phyloP scores from a whole-genome alignment of 2,888 invertebrate genomes.

The Ischnus inquisitorius region DNA sequence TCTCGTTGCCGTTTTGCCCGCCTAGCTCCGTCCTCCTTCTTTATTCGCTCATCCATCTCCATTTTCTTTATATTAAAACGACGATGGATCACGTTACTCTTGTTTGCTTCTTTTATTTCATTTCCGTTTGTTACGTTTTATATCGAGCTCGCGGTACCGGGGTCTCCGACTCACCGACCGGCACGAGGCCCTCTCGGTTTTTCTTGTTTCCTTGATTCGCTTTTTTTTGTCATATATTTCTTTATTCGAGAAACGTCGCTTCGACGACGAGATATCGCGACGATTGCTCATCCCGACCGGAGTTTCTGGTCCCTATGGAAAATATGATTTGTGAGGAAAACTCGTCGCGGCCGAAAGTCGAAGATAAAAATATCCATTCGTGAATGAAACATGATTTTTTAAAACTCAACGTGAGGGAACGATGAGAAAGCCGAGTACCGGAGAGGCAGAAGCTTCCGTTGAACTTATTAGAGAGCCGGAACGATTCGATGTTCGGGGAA shows the following conservation, averaged over 20 bases:
- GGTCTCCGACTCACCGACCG: slow-evolving; percentile 75
- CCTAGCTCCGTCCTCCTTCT: slow-evolving; percentile 33
- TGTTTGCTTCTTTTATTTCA: slow-evolving; percentile 58
- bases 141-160: slow-evolving; percentile 60
- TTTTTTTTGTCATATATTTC: slow-evolving; percentile 19
- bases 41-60: slow-evolving; percentile 58
- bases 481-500: slow-evolving; percentile 75
- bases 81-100: slow-evolving; percentile 58
- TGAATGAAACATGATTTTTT: no score
- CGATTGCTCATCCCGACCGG: slow-evolving; percentile 29
- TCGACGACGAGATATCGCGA: slow-evolving; percentile 13
- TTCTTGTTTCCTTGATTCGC: slow-evolving; percentile 16
- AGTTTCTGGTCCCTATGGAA: slow-evolving; percentile 62
- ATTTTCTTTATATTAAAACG: slow-evolving; percentile 73
- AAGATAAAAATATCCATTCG: background rate
- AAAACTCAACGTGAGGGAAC: slow-evolving; percentile 5
- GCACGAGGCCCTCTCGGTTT: slow-evolving; percentile 36
- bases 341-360: slow-evolving; percentile 3
- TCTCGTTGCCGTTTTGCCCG: slow-evolving; percentile 17
- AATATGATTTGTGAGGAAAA: slow-evolving; percentile 46
- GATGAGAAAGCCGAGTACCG: slow-evolving; percentile 31
- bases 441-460: slow-evolving; percentile 73
- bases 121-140: slow-evolving; percentile 24
- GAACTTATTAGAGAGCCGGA: slow-evolving; percentile 77
- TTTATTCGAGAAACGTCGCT: slow-evolving; percentile 33